Conservation (phyloP, 2,797 vertebrate species). For the Zalophus californianus region DNA sequence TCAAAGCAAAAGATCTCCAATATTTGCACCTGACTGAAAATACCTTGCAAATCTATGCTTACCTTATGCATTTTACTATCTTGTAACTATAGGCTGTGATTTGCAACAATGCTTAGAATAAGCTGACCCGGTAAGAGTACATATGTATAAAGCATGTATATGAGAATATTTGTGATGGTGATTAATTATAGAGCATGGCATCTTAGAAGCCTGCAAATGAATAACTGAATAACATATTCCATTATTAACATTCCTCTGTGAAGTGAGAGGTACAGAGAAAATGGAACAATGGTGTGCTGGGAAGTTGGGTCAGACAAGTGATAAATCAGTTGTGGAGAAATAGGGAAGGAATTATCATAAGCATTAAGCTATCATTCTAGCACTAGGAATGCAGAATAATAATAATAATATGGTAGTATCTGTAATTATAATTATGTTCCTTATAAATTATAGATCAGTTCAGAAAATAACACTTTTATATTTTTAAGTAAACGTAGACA, state of each 20-base stretch:
- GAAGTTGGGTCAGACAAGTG: slow-evolving; percentile 60
- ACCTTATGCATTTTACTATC: neutral
- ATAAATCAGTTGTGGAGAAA: slow-evolving; percentile 66
- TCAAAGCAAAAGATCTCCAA: slow-evolving; percentile 34
- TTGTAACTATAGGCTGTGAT: neutral
- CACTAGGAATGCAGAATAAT: neutral
- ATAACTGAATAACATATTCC: neutral
- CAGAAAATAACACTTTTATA: slow-evolving; percentile 64
- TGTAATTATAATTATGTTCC: slow-evolving; percentile 66
- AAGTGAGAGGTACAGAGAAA: neutral
- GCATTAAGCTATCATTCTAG: slow-evolving; percentile 35
- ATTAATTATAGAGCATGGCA: slow-evolving; percentile 70
- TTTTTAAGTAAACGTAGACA: slow-evolving; percentile 62
- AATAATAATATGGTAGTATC: neutral
- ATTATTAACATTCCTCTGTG: slow-evolving; percentile 56
- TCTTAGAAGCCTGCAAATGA: slow-evolving; percentile 52
- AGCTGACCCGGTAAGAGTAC: slow-evolving; percentile 64
- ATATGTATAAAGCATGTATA: neutral
- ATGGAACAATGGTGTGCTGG: neutral
- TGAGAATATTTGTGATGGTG: slow-evolving; percentile 51
- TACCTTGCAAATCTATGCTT: neutral
- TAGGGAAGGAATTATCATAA: slow-evolving; percentile 36
- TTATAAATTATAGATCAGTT: slow-evolving; percentile 63
- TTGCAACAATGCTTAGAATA: slow-evolving; percentile 44
- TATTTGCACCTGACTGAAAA: neutral